Base-by-base conservation (phyloP, 2,797 vertebrate species). In the Phyllotis vaccarum region DNA sequence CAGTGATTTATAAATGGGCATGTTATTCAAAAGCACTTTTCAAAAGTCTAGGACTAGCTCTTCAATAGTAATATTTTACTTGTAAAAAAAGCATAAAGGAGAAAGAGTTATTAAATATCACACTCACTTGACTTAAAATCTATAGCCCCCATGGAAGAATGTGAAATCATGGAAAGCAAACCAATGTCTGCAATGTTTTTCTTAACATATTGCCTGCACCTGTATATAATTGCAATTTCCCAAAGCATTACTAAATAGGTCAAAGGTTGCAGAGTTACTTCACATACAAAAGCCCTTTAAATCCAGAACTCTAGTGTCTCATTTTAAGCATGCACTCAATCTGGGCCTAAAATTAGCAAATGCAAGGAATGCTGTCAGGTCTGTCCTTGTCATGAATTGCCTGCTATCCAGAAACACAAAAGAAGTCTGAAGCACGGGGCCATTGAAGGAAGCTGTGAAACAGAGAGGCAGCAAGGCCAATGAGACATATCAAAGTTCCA, bases 141-240 rank as follows among this genome's bases (percentile, higher is more conserved):
- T 96, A 97, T 93, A 97, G 89, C 40, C 74, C 79, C 96, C 56
- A 22, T 86, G 95, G 96, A 97, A 94, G 90, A 93, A 93, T 7
- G 37, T 86, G 89, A 97, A 96, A 95, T 80, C 88, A 62, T 86
- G 66, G 79, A 97, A 97, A 97, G 89, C 92, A 91, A 95, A 95
- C 72, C 52, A 82, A 90, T 16, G 83, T 92, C 82, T 90, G 92
- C 60, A 88, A 58, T 95, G 87, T 92, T 96, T 96, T 97, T 43
- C 83, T 97, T 96, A 95, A 93, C 92, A 86, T 95, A 97, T 95
- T 97, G 95, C 94, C 76, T 93, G 94, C 96, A 97, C 95, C 97
- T 98, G 96, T 96, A 96, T 83, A 87, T 93, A 96, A 97, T 40
- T 96, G 91, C 72, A 92, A 97, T 97, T 95, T 97, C 93, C 96